Conservation (phyloP, 2,888 invertebrate genomes). For the Galerucella nymphaeae region DNA sequence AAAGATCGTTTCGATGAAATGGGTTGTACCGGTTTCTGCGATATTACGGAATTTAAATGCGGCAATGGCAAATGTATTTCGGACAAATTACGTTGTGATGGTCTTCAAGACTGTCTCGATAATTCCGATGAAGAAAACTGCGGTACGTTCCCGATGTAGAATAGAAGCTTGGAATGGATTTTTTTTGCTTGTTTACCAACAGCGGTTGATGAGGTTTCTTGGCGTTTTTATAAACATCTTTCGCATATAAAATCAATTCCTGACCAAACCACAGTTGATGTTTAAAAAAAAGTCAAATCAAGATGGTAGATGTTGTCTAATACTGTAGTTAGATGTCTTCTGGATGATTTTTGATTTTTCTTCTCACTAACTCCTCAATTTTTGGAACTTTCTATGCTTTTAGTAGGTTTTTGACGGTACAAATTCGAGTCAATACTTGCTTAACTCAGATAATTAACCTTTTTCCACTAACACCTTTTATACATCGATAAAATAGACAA, state of each 20-base stretch:
- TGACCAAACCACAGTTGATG: too few species aligned
- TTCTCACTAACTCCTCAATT: not conserved
- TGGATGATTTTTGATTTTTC: not conserved
- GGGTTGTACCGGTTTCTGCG: constrained; percentile 64
- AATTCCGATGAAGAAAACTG: constrained; percentile 71
- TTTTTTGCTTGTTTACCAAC: not conserved
- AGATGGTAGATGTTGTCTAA: not conserved
- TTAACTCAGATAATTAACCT: not conserved
- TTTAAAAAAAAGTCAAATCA: not conserved
- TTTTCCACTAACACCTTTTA: constrained; percentile 1
- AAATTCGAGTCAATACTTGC: constrained; percentile 2
- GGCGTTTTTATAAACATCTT: not conserved
- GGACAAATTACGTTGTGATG: constrained; percentile 64
- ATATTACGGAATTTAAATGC: constrained; percentile 56
- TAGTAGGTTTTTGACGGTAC: not conserved
- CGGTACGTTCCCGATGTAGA: constrained; percentile 48
- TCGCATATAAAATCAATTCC: not conserved
- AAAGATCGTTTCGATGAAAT: constrained; percentile 80
- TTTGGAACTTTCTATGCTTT: not conserved
- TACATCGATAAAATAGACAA: not conserved
- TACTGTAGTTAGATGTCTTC: not conserved
- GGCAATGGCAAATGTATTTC: constrained; percentile 66
- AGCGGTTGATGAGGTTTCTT: not conserved
- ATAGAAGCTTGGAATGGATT: not conserved
- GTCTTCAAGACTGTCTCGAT: constrained; percentile 69